phyloP scores from a whole-genome alignment of 2,113 vertebrate genomes.

The Equus przewalskii region DNA sequence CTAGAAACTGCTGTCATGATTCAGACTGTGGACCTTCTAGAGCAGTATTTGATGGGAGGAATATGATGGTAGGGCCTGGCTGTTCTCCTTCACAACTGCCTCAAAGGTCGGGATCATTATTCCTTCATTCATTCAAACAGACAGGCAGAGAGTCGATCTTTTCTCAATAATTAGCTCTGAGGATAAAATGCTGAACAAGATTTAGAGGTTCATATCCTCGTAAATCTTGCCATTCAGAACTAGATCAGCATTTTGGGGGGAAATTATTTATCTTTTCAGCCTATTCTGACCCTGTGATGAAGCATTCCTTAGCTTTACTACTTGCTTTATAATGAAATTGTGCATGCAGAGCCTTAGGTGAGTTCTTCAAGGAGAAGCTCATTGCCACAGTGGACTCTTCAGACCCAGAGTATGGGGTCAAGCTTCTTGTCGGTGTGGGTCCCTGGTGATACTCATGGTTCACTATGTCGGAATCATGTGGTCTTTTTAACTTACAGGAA shows the following conservation, averaged over 20 bases:
- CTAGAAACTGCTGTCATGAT: background rate
- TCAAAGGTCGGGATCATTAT: background rate
- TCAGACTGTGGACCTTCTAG: background rate
- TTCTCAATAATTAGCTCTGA: background rate
- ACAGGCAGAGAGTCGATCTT: background rate
- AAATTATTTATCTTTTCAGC: background rate
- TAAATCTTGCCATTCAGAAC: background rate
- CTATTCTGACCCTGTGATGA: background rate
- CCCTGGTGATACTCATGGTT: background rate
- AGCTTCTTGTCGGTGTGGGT: background rate
- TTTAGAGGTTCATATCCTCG: fast-evolving
- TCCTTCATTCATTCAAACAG: background rate
- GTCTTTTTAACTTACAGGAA: background rate
- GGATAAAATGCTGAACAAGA: background rate
- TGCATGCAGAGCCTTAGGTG: background rate
- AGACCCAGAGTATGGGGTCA: background rate
- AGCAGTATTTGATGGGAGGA: background rate
- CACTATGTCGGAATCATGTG: background rate
- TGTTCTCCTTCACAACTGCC: background rate
- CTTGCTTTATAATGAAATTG: background rate
- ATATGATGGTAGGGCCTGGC: background rate
- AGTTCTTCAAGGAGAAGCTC: background rate
- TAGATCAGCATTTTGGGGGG: background rate
- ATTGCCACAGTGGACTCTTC: background rate
- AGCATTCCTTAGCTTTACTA: background rate